Evolutionary conservation across 1,140 invertebrate genomes (phyloP).

Genomic region (Mylabris phalerata): DNA sequence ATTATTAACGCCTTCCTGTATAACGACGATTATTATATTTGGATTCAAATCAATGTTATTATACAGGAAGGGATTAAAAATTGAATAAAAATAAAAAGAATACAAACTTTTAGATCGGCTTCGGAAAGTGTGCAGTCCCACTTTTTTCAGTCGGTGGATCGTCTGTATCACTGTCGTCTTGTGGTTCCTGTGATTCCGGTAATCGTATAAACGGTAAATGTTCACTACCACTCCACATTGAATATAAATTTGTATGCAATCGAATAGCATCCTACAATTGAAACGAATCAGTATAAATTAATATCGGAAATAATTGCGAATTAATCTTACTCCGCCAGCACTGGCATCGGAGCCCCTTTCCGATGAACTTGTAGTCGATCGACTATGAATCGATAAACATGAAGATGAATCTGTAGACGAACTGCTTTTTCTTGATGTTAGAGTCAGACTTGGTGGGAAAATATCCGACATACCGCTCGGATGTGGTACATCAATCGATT

Average conservation of each 20-base stretch:
- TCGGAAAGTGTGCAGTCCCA: conserved; percentile 30
- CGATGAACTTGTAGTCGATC: conserved; percentile 46
- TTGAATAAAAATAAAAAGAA: too few relatives aligned
- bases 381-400: conserved; percentile 53
- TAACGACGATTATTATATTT: too few relatives aligned
- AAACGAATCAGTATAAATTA: not conserved
- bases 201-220: conserved; percentile 42
- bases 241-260: conserved; percentile 41
- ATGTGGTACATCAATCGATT: conserved; percentile 32
- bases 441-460: conserved; percentile 32
- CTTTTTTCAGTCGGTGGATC: conserved; percentile 37
- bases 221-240: conserved; percentile 44
- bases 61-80: too few relatives aligned
- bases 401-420: conserved; percentile 55
- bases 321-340: conserved; percentile 43
- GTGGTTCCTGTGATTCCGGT: conserved; percentile 42
- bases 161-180: conserved; percentile 41
- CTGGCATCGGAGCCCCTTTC: conserved; percentile 46
- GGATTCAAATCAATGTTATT: too few relatives aligned
- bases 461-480: conserved; percentile 35
- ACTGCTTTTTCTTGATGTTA: conserved; percentile 55
- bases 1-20: too few relatives aligned
- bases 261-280: conserved; percentile 36
- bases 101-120: conserved; percentile 28
- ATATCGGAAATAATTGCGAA: not conserved